Evolutionary conservation across 2,797 vertebrate genomes (phyloP).

Genomic region (Huso huso): DNA sequence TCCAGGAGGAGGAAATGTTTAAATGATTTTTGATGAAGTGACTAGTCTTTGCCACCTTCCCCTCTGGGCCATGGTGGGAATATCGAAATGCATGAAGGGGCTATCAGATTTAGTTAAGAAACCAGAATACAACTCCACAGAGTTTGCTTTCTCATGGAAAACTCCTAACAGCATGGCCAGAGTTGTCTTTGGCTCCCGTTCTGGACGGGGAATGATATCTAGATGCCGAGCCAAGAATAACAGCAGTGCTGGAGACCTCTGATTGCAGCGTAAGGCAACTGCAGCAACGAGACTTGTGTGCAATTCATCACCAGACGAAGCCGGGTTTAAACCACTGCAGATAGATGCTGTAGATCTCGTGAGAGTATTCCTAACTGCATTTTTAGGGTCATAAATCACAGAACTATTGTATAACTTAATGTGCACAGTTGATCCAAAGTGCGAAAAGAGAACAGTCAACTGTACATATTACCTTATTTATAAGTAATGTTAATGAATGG

Average conservation of each 20-base stretch:
- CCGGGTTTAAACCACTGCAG: too few relatives aligned
- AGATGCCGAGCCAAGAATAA: constrained; percentile 44
- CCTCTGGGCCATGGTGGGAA: constrained; percentile 8
- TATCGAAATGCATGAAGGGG: constrained; percentile 8
- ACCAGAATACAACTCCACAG: constrained; percentile 6
- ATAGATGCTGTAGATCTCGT: too few relatives aligned
- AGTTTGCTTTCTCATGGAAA: constrained; percentile 31
- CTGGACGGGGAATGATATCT: constrained; percentile 43
- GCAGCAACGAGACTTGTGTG: constrained; percentile 29
- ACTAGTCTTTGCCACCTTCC: not conserved
- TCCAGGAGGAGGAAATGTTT: not conserved
- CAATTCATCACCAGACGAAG: constrained; percentile 10
- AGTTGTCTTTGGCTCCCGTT: constrained; percentile 60
- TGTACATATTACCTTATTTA: too few relatives aligned
- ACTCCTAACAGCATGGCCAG: constrained; percentile 33
- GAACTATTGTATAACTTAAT: too few relatives aligned
- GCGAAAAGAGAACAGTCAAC: too few relatives aligned
- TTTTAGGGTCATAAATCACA: too few relatives aligned
- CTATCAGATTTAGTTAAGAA: constrained; percentile 23
- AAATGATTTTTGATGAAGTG: constrained; percentile 9
- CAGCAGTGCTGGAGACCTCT: constrained; percentile 42
- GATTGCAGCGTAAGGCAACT: constrained; percentile 47
- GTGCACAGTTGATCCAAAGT: too few relatives aligned
- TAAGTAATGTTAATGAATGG: too few relatives aligned
- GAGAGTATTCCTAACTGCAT: too few relatives aligned